These are phyloP conservation scores for Caenorhabditis sp. DNA, from an alignment of 2,888 invertebrate species.

Conservation along the genomic window DNA sequence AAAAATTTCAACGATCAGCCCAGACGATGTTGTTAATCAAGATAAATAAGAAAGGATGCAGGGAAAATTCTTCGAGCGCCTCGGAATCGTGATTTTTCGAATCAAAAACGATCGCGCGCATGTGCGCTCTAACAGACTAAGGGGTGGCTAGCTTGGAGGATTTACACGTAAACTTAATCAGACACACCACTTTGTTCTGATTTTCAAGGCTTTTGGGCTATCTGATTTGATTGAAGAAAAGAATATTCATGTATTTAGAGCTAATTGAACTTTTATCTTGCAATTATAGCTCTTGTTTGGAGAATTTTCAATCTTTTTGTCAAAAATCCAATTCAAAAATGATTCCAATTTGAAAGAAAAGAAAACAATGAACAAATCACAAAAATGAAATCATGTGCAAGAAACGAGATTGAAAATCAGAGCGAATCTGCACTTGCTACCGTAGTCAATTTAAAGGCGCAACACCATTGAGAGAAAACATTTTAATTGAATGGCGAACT, in stretches of 20 bases:
- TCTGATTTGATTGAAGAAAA: neutral
- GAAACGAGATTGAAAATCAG: neutral
- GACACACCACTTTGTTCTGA: neutral
- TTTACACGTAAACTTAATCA: conserved; percentile 43
- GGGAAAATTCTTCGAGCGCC: no score
- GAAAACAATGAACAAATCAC: neutral
- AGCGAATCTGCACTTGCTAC: neutral
- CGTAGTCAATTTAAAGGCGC: neutral
- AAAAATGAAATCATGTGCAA: no score
- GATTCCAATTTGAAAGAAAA: no score
- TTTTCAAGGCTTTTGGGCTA: neutral
- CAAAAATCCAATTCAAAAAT: no score
- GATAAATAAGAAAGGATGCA: neutral
- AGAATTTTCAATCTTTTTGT: no score
- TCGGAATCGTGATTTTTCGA: neutral
- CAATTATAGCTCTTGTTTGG: no score
- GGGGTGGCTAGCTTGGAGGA: neutral
- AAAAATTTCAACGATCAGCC: no score
- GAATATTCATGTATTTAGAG: no score
- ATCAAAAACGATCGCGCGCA: neutral
- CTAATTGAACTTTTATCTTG: no score
- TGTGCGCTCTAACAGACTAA: conserved; percentile 22
- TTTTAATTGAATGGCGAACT: no score
- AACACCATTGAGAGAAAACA: neutral
- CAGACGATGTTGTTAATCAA: no score